Percentiles rank a stretch among this genome's conserved stretches.
These are phyloP conservation scores for Embiotoca jacksoni DNA, from an alignment of 2,113 vertebrate species.

Conservation along the genomic window DNA sequence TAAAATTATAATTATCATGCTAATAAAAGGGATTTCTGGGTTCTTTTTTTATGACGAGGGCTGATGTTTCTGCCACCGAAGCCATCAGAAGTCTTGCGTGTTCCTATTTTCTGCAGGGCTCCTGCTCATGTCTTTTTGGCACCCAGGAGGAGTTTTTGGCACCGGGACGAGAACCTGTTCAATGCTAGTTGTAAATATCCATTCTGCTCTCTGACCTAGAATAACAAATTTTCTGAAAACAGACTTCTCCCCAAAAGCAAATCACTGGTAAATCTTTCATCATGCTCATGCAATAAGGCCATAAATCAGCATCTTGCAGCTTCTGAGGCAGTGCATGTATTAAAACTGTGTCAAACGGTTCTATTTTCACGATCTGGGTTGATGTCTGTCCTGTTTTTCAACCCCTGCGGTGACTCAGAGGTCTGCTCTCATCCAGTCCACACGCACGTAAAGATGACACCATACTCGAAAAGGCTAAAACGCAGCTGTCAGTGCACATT, in stretches of 20 bases:
- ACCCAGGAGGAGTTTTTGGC: slow-evolving; percentile 55
- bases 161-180: slow-evolving; percentile 29
- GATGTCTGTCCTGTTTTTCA: slow-evolving; percentile 11
- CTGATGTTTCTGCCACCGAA: slow-evolving; percentile 10
- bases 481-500: neutral
- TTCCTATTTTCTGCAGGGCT: slow-evolving; percentile 10
- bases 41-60: neutral
- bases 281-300: neutral
- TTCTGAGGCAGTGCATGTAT: neutral
- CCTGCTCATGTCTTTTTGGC: slow-evolving; percentile 31
- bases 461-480: neutral
- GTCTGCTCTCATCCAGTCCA: neutral
- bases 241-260: slow-evolving; percentile 8
- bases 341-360: neutral
- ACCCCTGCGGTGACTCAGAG: neutral
- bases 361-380: neutral
- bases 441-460: neutral
- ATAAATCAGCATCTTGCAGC: slow-evolving; percentile 22
- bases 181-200: slow-evolving; percentile 21
- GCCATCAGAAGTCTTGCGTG: neutral
- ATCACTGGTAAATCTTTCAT: slow-evolving; percentile 29
- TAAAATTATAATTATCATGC: neutral
- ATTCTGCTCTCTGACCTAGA: slow-evolving; percentile 13
- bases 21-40: slow-evolving; percentile 5
- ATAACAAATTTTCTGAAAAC: slow-evolving; percentile 27